phyloP scores from a whole-genome alignment of 2,888 invertebrate species.

The Anoplius nigerrimus region DNA sequence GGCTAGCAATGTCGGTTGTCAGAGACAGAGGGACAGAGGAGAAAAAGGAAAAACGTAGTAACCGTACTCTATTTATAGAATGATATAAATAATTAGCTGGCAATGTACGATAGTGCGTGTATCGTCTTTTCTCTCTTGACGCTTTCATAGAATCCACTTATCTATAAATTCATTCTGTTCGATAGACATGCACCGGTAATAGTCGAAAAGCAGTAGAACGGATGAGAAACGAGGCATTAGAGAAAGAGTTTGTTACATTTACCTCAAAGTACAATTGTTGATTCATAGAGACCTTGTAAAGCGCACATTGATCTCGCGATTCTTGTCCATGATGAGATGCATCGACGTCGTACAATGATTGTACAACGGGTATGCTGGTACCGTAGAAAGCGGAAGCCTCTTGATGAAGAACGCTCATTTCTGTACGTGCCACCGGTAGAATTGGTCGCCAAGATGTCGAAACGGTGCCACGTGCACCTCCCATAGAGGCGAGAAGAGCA shows the following conservation, averaged over 20 bases:
- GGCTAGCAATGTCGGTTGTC: no score
- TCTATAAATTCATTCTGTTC: background rate
- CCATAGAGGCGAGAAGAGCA: slow-evolving; percentile 29
- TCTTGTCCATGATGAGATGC: slow-evolving; percentile 33
- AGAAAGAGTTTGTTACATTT: slow-evolving; percentile 24
- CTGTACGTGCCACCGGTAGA: slow-evolving; percentile 48
- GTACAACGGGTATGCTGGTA: slow-evolving; percentile 13
- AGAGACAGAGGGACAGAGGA: background rate
- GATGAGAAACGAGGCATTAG: background rate
- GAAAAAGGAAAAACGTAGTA: background rate
- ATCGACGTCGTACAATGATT: slow-evolving; percentile 50
- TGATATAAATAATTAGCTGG: background rate
- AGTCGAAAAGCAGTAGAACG: background rate
- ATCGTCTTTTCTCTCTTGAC: background rate
- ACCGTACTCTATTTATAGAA: no score
- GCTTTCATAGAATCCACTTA: no score
- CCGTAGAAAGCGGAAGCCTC: slow-evolving; percentile 53
- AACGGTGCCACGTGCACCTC: slow-evolving; percentile 37
- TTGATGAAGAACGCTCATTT: slow-evolving; percentile 62
- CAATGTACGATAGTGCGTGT: background rate
- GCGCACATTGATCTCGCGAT: slow-evolving; percentile 79
- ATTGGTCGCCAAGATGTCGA: slow-evolving; percentile 67
- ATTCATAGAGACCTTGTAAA: slow-evolving; percentile 83
- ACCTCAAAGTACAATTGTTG: slow-evolving; percentile 80
- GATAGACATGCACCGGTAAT: background rate